Evolutionary conservation across 2,797 vertebrate species (phyloP).

Genomic region (Hyperoplus lanceolatus): DNA sequence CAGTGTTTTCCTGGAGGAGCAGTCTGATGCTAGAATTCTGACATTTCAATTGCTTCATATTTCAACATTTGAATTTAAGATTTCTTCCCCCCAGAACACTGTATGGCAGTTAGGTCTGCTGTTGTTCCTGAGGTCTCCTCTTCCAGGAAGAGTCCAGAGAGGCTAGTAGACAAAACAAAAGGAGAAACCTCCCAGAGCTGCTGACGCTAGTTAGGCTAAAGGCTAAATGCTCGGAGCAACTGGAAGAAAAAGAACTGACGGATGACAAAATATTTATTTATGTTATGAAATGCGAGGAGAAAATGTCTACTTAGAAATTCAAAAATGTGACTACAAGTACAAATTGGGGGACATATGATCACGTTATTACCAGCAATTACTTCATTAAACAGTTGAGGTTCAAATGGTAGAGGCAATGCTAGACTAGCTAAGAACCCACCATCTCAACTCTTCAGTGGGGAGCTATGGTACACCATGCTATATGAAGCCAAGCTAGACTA

Average conservation of each 20-base stretch:
- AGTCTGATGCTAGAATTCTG: background rate
- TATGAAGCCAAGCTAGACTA: constrained; percentile 13
- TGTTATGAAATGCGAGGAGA: background rate
- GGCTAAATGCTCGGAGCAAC: constrained; percentile 37
- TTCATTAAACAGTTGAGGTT: background rate
- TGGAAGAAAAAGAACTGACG: constrained; percentile 12
- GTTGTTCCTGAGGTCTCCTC: constrained; percentile 37
- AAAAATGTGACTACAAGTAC: background rate
- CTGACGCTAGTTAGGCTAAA: constrained; percentile 39
- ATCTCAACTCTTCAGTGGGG: background rate
- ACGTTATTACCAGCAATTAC: background rate
- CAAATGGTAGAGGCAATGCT: background rate
- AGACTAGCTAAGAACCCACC: background rate
- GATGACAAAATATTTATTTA: background rate
- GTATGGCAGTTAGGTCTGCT: constrained; percentile 32
- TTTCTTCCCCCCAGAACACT: constrained; percentile 22
- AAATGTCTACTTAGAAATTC: background rate
- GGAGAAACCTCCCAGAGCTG: constrained; percentile 49
- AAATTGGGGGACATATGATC: background rate
- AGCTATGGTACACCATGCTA: background rate
- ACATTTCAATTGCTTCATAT: constrained; percentile 32
- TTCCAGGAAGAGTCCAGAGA: constrained; percentile 78
- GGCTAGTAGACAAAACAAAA: constrained; percentile 70
- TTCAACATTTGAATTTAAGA: constrained; percentile 31
- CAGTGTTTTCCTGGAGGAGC: constrained; percentile 10